Evolutionary conservation across 2,797 vertebrate species (phyloP), one percentile per base, ranked within the genome.

Genomic region (Octomys mimax): DNA sequence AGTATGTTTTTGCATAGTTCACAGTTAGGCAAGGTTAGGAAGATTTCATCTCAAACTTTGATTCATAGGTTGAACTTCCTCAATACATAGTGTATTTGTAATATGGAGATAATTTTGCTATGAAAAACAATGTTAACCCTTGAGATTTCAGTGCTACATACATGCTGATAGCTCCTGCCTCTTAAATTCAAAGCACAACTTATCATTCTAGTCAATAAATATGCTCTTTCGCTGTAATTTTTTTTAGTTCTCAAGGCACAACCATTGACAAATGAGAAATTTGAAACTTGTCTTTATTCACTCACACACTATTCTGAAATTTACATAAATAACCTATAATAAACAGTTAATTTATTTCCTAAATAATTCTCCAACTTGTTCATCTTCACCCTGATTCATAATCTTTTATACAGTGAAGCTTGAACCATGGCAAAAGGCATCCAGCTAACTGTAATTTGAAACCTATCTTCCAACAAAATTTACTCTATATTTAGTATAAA

Each of bases 141-240:
- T 22, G 61, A 14, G 18, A 3, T 87, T 80, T 73, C 77, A 36
- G 16, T 33, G 31, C 1, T n/a, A 59, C 39, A 54, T 89, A 39
- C 5, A 70, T 0, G 22, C 11, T 77, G 16, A 94, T 6, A 28
- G 61, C 11, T 87, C 71, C 24, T 70, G 57, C 39, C 62, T 57
- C 62, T 93, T 83, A 95, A 91, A 89, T 61, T 28, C n/a, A 82
- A 81, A 90, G 70, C 16, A 95, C n/a, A 90, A 95, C 11, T 71
- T 36, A 70, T 52, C 49, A 73, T 79, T 61, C 75, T 94, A 94
- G 24, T 81, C 28, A 91, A 82, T 31, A 77, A 83, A 81, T 31
- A 70, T 10, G 3, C 18, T 70, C 36, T 31, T 89, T 16, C 16
- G 12, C 18, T 81, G 12, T 59, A 57, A 68, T 78, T 78, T 90